A percentile compares a stretch with the other conserved stretches of the same genome.
Conservation (phyloP, 2,888 invertebrate species). For the Pegoplata infirma region DNA sequence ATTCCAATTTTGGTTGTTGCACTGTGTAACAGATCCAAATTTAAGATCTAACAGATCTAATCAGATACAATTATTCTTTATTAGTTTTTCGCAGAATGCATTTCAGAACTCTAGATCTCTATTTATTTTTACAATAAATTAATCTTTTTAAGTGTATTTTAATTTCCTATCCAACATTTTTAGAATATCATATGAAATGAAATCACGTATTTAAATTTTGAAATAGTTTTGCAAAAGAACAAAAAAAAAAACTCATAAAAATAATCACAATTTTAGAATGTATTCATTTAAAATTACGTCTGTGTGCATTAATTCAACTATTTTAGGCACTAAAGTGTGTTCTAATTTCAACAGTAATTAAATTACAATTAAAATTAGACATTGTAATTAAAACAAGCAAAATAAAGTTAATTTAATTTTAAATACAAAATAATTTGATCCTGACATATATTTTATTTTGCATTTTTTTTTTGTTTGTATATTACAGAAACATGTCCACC, state of each 20-base stretch:
- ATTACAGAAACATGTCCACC: conserved; percentile 73
- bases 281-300: neutral
- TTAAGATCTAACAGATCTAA: too few species aligned
- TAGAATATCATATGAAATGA: conserved; percentile 48
- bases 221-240: neutral
- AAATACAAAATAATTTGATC: conserved; percentile 53
- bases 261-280: too few species aligned
- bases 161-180: conserved; percentile 7
- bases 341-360: conserved; percentile 52
- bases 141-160: conserved; percentile 4
- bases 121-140: too few species aligned
- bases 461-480: conserved; percentile 10
- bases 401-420: conserved; percentile 46
- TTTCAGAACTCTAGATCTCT: too few species aligned
- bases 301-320: neutral
- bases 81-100: too few species aligned
- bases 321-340: neutral
- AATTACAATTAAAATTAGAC: conserved; percentile 46
- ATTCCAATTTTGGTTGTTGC: too few species aligned
- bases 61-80: too few species aligned
- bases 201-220: conserved; percentile 51
- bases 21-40: too few species aligned
- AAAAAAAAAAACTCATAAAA: neutral
- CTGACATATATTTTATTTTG: conserved; percentile 7
- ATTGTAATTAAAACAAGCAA: conserved; percentile 29